Conservation (phyloP, 2,113 vertebrate species). For the Quiscalus mexicanus region DNA sequence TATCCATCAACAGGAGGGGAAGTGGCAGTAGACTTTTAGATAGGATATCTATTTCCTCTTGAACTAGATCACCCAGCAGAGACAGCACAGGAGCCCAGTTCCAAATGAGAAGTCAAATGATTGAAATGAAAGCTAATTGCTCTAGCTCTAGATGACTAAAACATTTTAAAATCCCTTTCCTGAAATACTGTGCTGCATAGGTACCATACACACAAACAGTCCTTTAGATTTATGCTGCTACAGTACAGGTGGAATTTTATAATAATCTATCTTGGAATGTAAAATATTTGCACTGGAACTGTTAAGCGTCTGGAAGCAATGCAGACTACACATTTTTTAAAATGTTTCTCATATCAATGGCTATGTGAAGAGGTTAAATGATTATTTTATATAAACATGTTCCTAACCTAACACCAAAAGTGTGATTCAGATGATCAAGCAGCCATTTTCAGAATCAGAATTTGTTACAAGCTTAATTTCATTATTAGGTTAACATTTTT, state of each 20-base stretch:
- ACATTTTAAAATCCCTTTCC: neutral
- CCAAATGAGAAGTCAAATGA: neutral
- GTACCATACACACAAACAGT: neutral
- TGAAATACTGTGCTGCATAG: neutral
- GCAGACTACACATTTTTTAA: neutral
- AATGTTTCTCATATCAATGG: neutral
- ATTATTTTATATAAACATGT: slow-evolving; percentile 36
- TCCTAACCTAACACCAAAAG: slow-evolving; percentile 28
- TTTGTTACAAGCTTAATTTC: slow-evolving; percentile 58
- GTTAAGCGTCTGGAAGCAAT: neutral
- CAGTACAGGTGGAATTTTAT: neutral
- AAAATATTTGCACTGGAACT: neutral
- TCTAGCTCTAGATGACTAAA: neutral
- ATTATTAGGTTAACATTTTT: slow-evolving; percentile 30
- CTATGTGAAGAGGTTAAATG: slow-evolving; percentile 39
- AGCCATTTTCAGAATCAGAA: slow-evolving; percentile 67
- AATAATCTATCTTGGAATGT: neutral
- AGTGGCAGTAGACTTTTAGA: neutral
- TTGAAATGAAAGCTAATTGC: neutral
- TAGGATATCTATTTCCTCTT: neutral
- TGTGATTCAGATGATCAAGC: slow-evolving; percentile 53
- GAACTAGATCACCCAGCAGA: neutral
- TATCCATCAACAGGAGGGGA: neutral
- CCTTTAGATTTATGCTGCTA: neutral
- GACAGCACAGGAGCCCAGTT: neutral